These are phyloP conservation scores for Yoshiicerus persimilis DNA, from an alignment of 1,140 invertebrate genomes.

Conservation along the genomic window DNA sequence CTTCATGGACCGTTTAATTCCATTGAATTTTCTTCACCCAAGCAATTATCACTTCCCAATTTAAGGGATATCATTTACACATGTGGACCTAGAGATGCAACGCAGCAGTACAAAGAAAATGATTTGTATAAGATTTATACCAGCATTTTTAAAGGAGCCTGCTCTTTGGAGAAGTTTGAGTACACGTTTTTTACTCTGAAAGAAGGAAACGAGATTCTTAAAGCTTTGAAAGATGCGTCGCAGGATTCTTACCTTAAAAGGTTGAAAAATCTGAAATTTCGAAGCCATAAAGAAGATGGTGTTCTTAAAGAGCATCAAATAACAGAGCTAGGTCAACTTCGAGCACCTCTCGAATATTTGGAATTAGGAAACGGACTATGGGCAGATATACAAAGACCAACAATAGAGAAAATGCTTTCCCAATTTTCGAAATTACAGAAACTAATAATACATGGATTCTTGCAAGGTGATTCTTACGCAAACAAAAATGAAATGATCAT, in stretches of 20 bases:
- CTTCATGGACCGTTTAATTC: neutral
- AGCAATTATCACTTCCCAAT: neutral
- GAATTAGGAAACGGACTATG: constrained; percentile 32
- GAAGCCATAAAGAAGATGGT: neutral
- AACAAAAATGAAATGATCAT: neutral
- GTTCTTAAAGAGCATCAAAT: neutral
- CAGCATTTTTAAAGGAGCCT: neutral
- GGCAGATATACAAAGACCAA: constrained; percentile 6
- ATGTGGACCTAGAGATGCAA: neutral
- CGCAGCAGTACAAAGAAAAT: neutral
- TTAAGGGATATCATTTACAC: neutral
- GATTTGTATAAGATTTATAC: neutral
- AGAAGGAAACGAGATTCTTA: neutral
- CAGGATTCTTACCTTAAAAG: neutral
- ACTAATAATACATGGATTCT: constrained; percentile 26
- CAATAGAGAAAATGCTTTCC: constrained; percentile 24
- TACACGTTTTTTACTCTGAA: neutral
- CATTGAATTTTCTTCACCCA: neutral
- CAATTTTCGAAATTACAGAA: neutral
- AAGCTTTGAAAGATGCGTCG: neutral
- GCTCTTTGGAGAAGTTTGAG: neutral
- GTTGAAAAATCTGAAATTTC: neutral
- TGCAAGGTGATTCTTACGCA: neutral
- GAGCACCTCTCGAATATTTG: neutral
- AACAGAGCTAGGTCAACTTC: neutral